These are phyloP conservation scores for Enteromius trimaculatus DNA, from an alignment of 2,797 vertebrate genomes.

Conservation along the genomic window DNA sequence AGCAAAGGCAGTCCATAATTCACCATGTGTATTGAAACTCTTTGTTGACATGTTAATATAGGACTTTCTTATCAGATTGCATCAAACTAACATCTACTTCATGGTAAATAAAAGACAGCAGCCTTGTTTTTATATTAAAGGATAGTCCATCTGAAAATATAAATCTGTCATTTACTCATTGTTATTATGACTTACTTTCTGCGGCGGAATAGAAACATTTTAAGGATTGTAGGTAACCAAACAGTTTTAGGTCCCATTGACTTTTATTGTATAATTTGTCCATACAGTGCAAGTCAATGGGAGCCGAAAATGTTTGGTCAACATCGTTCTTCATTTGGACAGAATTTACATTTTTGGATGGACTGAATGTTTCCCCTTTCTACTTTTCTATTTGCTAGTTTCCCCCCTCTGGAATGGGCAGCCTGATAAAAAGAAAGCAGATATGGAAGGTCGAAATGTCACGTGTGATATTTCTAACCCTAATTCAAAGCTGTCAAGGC, in stretches of 20 bases:
- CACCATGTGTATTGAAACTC: conserved; percentile 53
- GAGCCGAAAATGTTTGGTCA: not conserved
- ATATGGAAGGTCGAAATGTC: conserved; percentile 11
- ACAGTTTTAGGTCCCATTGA: not conserved
- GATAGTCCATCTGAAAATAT: not conserved
- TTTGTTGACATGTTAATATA: conserved; percentile 18
- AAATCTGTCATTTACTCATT: conserved; percentile 1
- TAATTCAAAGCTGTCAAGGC: conserved; percentile 53
- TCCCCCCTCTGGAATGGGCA: conserved; percentile 31
- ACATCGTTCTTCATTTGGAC: not conserved
- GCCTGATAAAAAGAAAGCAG: conserved; percentile 13
- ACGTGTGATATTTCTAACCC: conserved; percentile 22
- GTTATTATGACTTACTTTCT: not conserved
- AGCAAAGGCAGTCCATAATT: conserved; percentile 19
- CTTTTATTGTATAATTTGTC: not conserved
- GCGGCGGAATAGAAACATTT: not conserved
- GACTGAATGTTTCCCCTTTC: not conserved
- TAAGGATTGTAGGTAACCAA: not conserved
- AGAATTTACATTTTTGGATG: not conserved
- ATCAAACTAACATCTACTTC: conserved; percentile 7
- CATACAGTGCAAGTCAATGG: not conserved
- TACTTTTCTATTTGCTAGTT: not conserved
- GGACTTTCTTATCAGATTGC: conserved; percentile 4
- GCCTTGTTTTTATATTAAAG: not conserved
- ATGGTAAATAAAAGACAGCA: conserved; percentile 41